Base-by-base conservation (phyloP, 2,888 invertebrate species). In the Ophioninae sp. region DNA sequence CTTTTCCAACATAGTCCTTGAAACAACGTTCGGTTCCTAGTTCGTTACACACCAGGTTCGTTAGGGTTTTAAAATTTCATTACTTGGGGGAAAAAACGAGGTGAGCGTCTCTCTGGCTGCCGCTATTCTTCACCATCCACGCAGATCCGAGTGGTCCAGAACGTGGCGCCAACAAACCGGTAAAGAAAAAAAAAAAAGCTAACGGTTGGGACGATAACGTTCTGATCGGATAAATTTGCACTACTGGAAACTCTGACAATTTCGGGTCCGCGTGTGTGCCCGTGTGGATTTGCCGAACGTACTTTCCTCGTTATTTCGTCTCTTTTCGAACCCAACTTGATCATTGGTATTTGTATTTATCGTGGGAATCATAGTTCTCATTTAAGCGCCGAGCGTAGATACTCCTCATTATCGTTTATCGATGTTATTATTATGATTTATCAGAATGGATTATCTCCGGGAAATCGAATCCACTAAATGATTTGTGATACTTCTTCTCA, bases 321-420 rank as follows among this genome's bases (percentile, higher is more conserved):
- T 44, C 23, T 61, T 76, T 44, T 41, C 57, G 7, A 68, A 37
- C 59, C 30, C 13, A 30, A 20, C 57, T 67, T 17, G 2, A 23
- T 57, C 23, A 17, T 37, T n/a, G n/a, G 50, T 30, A n/a, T 23
- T 23, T 73, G 6, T 73, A 67, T 59, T 67, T 72, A 59, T 65
- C 6, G 56, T 59, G 72, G 30, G 23, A 57, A 79, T 73, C 57
- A 73, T 73, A 73, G 59, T 30, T 30, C 30, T 73, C 65, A 67
- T 73, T 72, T 41, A 41, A n/a, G 44, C 13, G 13, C 65, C 59
- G 68, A 44, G 30, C 30, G 30, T 30, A 76, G 59, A 68, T 76
- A 59, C 41, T 68, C 57, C 67, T 59, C 68, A 68, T 76, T 76
- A 76, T 68, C 59, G 62, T 67, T 68, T 68, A 67, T 76, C 68